Evolutionary conservation across 1,140 invertebrate species (phyloP).

Genomic region (Hycleus phaleratus): DNA sequence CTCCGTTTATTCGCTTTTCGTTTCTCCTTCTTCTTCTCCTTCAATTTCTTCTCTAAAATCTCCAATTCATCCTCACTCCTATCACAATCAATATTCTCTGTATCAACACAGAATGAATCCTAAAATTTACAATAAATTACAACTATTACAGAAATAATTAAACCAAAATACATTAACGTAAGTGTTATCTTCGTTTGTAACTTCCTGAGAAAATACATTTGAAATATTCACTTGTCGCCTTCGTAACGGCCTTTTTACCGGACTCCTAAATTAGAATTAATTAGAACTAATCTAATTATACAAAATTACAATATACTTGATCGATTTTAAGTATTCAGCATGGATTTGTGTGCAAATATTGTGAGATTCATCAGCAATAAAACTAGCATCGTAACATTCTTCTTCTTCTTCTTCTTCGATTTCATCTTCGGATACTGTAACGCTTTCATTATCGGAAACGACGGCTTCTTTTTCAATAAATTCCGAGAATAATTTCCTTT

Average conservation of each 20-base stretch:
- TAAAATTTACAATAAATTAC: constrained; percentile 11
- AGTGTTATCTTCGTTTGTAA: constrained; percentile 19
- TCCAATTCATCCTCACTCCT: constrained; percentile 22
- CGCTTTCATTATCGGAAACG: constrained; percentile 25
- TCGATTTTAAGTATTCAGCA: constrained; percentile 32
- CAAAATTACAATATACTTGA: constrained; percentile 19
- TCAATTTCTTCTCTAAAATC: constrained; percentile 29
- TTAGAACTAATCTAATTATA: not conserved
- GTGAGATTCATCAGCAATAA: constrained; percentile 34
- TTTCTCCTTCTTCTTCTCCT: constrained; percentile 23
- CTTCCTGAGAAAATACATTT: constrained; percentile 30
- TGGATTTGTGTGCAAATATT: constrained; percentile 27
- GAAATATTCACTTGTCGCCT: constrained; percentile 14
- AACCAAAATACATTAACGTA: constrained; percentile 28
- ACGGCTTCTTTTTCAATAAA: constrained; percentile 34
- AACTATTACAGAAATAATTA: not conserved
- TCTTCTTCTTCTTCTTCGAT: constrained; percentile 18
- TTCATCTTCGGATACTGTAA: constrained; percentile 27
- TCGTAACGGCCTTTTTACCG: not conserved
- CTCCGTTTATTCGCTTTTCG: constrained; percentile 18
- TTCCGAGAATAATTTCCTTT: constrained; percentile 1
- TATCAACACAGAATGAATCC: constrained; percentile 35
- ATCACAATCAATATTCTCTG: constrained; percentile 20
- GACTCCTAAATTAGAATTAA: constrained; percentile 20
- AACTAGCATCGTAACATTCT: constrained; percentile 33